Percentiles rank a stretch among this genome's conserved stretches.
Conservation (phyloP, 2,888 invertebrate species). For the Eristalis pertinax region DNA sequence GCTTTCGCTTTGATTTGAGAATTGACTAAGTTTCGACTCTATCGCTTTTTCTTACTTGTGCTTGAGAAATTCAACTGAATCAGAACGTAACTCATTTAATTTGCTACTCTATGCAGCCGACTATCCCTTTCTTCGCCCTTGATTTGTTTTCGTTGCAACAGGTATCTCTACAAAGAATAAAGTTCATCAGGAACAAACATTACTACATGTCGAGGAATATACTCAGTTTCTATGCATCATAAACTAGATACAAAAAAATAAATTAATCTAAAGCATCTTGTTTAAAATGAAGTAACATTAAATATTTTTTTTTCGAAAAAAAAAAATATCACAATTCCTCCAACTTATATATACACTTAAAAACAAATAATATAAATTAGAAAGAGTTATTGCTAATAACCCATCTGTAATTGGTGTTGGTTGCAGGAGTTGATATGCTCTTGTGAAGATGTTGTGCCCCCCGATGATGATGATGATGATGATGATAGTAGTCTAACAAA, state of each 20-base stretch:
- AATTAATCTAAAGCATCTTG: conserved; percentile 67
- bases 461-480: conserved; percentile 75
- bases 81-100: too few relatives aligned
- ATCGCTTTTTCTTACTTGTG: too few relatives aligned
- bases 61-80: too few relatives aligned
- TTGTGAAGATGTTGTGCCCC: conserved; percentile 84
- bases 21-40: too few relatives aligned
- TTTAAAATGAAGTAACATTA: conserved; percentile 25
- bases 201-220: not conserved
- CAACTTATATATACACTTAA: conserved; percentile 50
- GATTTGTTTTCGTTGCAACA: too few relatives aligned
- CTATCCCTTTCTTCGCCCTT: too few relatives aligned
- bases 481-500: conserved; percentile 21
- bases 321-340: conserved; percentile 50
- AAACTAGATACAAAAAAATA: conserved; percentile 6
- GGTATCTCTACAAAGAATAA: too few relatives aligned
- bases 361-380: conserved; percentile 58
- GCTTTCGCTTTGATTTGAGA: too few relatives aligned
- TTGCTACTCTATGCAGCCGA: too few relatives aligned
- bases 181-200: too few relatives aligned
- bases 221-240: not conserved
- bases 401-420: conserved; percentile 83
- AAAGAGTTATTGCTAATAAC: conserved; percentile 68
- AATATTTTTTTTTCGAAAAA: conserved; percentile 11
- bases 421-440: conserved; percentile 87